Evolutionary conservation across 2,888 invertebrate genomes (phyloP), one percentile per base, ranked within the genome.

Genomic region (Brenthis daphne): DNA sequence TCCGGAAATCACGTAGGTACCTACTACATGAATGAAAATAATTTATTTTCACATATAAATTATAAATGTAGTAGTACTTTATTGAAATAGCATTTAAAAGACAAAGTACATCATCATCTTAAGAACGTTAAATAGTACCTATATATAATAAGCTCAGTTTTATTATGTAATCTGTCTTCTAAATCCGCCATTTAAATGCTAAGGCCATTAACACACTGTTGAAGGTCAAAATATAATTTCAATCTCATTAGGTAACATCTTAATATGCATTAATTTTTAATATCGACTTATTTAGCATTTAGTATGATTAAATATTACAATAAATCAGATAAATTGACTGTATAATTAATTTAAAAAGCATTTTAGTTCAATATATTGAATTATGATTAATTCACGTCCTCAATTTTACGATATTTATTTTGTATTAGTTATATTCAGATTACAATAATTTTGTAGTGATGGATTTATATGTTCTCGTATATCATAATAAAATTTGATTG

Each of bases 151-250:
- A 63, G 20, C 14, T 11, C 37, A 53, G n/a, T 11, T 20, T 37
- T 63, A 58, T 57, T 50, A 67, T 61, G 14, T 37, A 78, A 76
- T 71, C 72, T 74, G 77, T 73, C 76, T 74, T 76, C 79, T 78
- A 77, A 74, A 72, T 71, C 66, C 75, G 75, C 71, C 77, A 78
- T 79, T 77, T 74, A 76, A 74, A 72, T 58, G 69, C 70, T 76
- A 74, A 75, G 79, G 78, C 80, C 80, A 79, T 79, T 81, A 79
- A 77, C 78, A 77, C 63, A 72, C 73, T 67, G 56, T 63, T 66
- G 75, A 79, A 80, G 78, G 78, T 64, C 66, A 67, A 64, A 29
- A 57, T 68, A 47, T 43, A 43, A 43, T 43, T 43, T 43, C 37
- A 56, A 60, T 57, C 64, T 53, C 57, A 64, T 68, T 64, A 71